Conservation (phyloP, 2,888 invertebrate species). For the Octodonta nipae region DNA sequence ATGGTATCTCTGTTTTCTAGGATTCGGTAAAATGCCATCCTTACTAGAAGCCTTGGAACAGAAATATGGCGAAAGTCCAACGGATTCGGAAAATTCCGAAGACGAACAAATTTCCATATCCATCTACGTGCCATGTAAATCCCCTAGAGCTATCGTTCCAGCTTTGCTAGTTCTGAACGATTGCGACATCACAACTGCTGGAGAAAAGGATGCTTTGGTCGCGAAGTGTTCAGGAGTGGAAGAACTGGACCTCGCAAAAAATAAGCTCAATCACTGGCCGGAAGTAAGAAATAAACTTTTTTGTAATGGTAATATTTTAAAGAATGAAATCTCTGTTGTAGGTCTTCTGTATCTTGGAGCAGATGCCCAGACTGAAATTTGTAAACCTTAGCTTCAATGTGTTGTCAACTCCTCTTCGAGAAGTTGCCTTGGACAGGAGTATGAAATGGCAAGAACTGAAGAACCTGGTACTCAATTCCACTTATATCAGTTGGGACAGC, state of each 20-base stretch:
- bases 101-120: conserved; percentile 61
- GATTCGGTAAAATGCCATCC: conserved; percentile 58
- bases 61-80: conserved; percentile 55
- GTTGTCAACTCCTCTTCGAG: conserved; percentile 54
- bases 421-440: conserved; percentile 26
- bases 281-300: conserved; percentile 46
- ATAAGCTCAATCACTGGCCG: conserved; percentile 76
- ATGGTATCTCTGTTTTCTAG: conserved; percentile 9
- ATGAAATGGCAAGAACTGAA: conserved; percentile 48
- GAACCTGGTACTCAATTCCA: conserved; percentile 76
- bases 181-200: conserved; percentile 82
- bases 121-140: conserved; percentile 74
- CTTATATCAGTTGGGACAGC: conserved; percentile 73
- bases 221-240: conserved; percentile 81
- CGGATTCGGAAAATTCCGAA: conserved; percentile 44
- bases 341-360: conserved; percentile 74
- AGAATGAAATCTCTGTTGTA: no score
- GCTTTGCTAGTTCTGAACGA: conserved; percentile 77
- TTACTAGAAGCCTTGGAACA: conserved; percentile 78
- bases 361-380: conserved; percentile 80
- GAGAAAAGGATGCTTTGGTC: conserved; percentile 63
- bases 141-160: conserved; percentile 63
- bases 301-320: background rate
- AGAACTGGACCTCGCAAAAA: conserved; percentile 87
- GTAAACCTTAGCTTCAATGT: conserved; percentile 86